phyloP scores from a whole-genome alignment of 2,113 vertebrate species.

The chimpanzee (Pan troglodytes) region NHGRI_mPanTro3-v2.1_pri NC_072398.2:187307001-187307500 shows the following conservation, averaged over 20 bases:
- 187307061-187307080: too few relatives aligned
- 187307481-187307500: too few relatives aligned
- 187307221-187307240: background rate
- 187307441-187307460: too few relatives aligned
- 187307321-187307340: background rate
- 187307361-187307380: background rate
- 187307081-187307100: too few relatives aligned
- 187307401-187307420: background rate
- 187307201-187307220: background rate
- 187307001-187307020: too few relatives aligned
- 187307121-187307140: too few relatives aligned
- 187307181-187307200: background rate
- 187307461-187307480: too few relatives aligned
- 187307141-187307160: background rate
- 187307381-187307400: background rate
- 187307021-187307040: too few relatives aligned
- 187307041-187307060: too few relatives aligned
- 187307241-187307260: background rate
- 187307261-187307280: background rate
- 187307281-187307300: background rate
- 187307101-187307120: too few relatives aligned
- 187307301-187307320: background rate
- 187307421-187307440: too few relatives aligned
- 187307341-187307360: background rate
- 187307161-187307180: background rate